Percentiles rank a stretch among this genome's conserved stretches.
Evolutionary conservation across 2,888 invertebrate species (phyloP).

Genomic region (Danaus chrysippus): DNA sequence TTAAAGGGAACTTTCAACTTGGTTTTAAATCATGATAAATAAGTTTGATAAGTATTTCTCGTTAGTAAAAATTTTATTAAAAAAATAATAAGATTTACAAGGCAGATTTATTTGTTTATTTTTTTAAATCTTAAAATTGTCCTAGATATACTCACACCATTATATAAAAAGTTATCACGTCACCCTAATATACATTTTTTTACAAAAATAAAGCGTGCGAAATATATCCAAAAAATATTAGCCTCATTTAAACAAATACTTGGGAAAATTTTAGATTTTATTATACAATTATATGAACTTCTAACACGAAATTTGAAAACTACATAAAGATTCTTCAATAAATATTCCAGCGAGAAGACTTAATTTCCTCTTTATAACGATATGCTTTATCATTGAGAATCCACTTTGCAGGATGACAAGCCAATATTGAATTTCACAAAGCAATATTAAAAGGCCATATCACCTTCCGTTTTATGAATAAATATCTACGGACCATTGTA

Average conservation of each 20-base stretch:
- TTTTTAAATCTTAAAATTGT: too few species aligned
- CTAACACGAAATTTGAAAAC: too few species aligned
- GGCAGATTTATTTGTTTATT: too few species aligned
- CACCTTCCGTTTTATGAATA: constrained; percentile 9
- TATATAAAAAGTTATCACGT: too few species aligned
- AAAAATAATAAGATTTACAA: too few species aligned
- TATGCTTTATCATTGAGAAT: constrained; percentile 9
- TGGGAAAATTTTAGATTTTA: background rate
- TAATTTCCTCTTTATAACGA: constrained; percentile 5
- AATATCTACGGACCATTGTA: too few species aligned
- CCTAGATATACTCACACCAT: too few species aligned
- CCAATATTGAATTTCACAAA: constrained; percentile 14
- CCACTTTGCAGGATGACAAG: constrained; percentile 3
- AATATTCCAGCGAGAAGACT: constrained; percentile 1
- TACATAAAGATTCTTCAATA: background rate
- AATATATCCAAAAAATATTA: too few species aligned
- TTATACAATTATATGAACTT: background rate
- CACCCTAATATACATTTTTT: background rate
- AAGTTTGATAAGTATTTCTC: background rate
- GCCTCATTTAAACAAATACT: too few species aligned
- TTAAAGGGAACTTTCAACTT: constrained; percentile 55
- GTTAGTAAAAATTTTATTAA: too few species aligned
- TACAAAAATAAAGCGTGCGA: too few species aligned
- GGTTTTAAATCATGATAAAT: constrained; percentile 50
- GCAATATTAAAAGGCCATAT: constrained; percentile 15